phyloP scores from a whole-genome alignment of 2,888 invertebrate genomes.

The Spicauda simplicius region DNA sequence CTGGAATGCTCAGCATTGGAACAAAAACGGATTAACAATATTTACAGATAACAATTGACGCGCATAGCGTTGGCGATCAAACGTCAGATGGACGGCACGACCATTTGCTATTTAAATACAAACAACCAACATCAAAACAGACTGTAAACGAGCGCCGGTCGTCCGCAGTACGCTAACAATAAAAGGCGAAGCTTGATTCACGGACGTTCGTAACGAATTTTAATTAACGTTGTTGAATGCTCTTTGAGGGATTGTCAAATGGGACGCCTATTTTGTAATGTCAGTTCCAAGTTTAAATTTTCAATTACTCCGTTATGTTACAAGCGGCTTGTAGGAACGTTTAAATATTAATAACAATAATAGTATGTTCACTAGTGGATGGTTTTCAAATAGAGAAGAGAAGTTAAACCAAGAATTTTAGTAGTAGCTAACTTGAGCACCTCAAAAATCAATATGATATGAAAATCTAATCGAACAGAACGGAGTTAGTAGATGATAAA shows the following conservation, averaged over 20 bases:
- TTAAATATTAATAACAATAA: too few species aligned
- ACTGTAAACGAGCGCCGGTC: neutral
- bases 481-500: too few species aligned
- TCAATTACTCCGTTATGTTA: neutral
- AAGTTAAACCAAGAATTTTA: too few species aligned
- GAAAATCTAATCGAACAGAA: too few species aligned
- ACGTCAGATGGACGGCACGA: neutral
- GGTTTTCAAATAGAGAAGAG: too few species aligned
- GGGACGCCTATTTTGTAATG: slow-evolving; percentile 19
- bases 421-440: too few species aligned
- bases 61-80: neutral
- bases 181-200: slow-evolving; percentile 8
- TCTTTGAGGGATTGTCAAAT: slow-evolving; percentile 25
- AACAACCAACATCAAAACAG: neutral
- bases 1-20: too few species aligned
- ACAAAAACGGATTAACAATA: too few species aligned
- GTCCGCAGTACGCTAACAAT: slow-evolving; percentile 8
- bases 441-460: too few species aligned
- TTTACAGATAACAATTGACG: too few species aligned
- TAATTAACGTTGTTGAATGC: slow-evolving; percentile 29
- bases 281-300: slow-evolving; percentile 1
- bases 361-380: too few species aligned
- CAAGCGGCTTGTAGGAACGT: too few species aligned
- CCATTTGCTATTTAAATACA: neutral
- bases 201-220: slow-evolving; percentile 21